phyloP scores from a whole-genome alignment of 2,888 invertebrate genomes.

The Pomacea canaliculata region DNA sequence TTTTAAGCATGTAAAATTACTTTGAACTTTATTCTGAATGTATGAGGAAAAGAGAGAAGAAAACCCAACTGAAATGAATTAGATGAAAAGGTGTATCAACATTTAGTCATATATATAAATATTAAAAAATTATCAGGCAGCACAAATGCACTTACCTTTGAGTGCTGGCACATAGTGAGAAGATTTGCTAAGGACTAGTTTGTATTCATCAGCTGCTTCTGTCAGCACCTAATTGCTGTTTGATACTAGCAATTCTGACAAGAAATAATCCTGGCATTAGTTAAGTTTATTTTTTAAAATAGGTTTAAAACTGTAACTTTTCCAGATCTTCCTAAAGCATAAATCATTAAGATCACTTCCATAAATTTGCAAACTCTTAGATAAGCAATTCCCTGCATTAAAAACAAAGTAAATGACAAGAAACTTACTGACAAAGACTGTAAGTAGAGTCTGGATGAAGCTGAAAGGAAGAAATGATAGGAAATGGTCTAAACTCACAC shows the following conservation, averaged over 20 bases:
- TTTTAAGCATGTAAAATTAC: no score
- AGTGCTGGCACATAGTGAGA: slow-evolving; percentile 79
- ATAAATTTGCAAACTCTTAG: no score
- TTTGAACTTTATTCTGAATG: no score
- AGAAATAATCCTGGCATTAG: background rate
- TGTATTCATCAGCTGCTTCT: slow-evolving; percentile 81
- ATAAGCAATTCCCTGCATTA: no score
- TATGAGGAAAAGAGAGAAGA: no score
- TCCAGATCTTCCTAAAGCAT: no score
- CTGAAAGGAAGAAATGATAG: slow-evolving; percentile 40
- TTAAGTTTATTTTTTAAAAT: background rate
- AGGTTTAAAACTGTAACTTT: background rate
- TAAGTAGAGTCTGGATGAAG: slow-evolving; percentile 59
- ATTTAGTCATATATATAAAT: no score
- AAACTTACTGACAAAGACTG: slow-evolving; percentile 63
- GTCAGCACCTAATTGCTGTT: slow-evolving; percentile 77
- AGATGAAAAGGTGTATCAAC: no score
- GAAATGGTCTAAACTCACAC: background rate
- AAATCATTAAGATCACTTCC: no score
- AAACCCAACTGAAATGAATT: no score
- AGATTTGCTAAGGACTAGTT: slow-evolving; percentile 74
- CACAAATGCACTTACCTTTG: slow-evolving; percentile 74
- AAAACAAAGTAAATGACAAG: no score
- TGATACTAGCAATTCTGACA: slow-evolving; percentile 67
- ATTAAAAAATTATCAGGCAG: background rate